Evolutionary conservation across 1,140 invertebrate species (phyloP).

Genomic region (Pentalonia nigronervosa): DNA sequence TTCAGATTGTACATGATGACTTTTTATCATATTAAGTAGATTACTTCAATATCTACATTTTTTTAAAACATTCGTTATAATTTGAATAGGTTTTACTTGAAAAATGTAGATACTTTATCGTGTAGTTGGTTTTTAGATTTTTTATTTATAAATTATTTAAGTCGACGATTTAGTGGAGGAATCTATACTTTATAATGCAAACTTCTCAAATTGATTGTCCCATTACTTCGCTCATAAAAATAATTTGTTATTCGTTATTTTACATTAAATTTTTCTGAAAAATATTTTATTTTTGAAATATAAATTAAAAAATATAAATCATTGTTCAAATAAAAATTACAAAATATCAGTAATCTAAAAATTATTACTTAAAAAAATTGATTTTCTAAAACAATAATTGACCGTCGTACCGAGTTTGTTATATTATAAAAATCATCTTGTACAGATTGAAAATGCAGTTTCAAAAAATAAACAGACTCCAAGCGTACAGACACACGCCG

Average conservation of each 20-base stretch:
- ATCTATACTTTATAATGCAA: neutral
- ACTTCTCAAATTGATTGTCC: neutral
- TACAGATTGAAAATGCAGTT: neutral
- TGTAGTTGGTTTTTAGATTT: no score
- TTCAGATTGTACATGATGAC: neutral
- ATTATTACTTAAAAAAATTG: no score
- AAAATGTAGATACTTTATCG: neutral
- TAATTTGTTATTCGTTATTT: no score
- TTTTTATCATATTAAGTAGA: neutral
- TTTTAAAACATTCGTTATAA: neutral
- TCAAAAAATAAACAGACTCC: slow-evolving; percentile 26
- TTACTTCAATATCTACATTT: neutral
- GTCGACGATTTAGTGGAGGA: neutral
- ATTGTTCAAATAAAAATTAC: neutral
- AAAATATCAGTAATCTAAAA: no score
- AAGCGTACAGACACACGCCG: neutral
- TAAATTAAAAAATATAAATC: neutral
- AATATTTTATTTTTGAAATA: no score
- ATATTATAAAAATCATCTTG: neutral
- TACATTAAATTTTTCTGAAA: neutral
- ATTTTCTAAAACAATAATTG: no score
- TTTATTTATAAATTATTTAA: no score
- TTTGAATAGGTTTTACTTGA: neutral
- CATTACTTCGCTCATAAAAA: no score
- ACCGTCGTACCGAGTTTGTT: neutral